Conservation (phyloP, 1,140 invertebrate genomes). For the Cydia strobilella region DNA sequence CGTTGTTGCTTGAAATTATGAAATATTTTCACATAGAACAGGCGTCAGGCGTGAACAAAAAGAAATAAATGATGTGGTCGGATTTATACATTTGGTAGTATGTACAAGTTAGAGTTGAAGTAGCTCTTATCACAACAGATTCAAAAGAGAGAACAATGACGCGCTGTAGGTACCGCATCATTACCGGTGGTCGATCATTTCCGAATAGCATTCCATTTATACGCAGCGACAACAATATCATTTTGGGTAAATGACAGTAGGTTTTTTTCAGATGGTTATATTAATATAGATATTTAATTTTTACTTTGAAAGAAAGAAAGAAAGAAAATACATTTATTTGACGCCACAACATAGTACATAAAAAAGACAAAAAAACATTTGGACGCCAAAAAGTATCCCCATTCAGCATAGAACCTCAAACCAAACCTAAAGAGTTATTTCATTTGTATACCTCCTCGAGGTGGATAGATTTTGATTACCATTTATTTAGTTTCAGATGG, state of each 20-base stretch:
- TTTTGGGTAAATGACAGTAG: neutral
- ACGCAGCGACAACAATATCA: slow-evolving; percentile 23
- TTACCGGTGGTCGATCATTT: slow-evolving; percentile 51
- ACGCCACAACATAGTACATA: too few species aligned
- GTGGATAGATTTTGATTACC: too few species aligned
- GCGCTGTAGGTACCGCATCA: slow-evolving; percentile 54
- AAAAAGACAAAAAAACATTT: too few species aligned
- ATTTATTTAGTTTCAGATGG: too few species aligned
- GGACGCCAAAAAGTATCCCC: too few species aligned
- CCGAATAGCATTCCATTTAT: slow-evolving; percentile 36
- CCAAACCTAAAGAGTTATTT: too few species aligned
- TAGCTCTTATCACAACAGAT: slow-evolving; percentile 77
- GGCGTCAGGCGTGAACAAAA: slow-evolving; percentile 64
- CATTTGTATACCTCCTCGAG: too few species aligned
- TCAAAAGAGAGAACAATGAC: slow-evolving; percentile 73
- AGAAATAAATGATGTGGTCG: slow-evolving; percentile 69
- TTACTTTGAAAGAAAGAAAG: too few species aligned
- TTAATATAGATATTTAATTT: too few species aligned
- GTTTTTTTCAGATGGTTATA: neutral
- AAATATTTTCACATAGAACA: slow-evolving; percentile 68
- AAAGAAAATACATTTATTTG: too few species aligned
- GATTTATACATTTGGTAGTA: slow-evolving; percentile 69
- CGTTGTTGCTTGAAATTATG: slow-evolving; percentile 39
- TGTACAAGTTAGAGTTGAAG: slow-evolving; percentile 52
- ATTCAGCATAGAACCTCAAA: too few species aligned